Base-by-base conservation (phyloP, 92 coral and sea anemone species). In the Zoanthus sociatus region DNA sequence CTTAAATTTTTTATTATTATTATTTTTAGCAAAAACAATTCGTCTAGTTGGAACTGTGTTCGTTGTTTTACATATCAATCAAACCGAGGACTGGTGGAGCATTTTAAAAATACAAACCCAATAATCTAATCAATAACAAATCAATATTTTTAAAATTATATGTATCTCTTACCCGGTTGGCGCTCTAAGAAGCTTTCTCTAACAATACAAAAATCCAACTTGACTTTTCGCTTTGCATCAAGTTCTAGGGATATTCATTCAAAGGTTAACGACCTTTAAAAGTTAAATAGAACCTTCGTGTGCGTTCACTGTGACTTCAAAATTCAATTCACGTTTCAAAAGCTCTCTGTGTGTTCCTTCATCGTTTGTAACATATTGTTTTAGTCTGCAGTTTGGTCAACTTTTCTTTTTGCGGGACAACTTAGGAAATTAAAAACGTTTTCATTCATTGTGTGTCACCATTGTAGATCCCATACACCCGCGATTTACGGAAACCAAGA, bases 401-500 rank as follows among this genome's bases (percentile, higher is more conserved):
- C 10, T 8, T 31, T 76, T 9, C 37, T 51, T 47, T 74, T n/a
- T 1, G 16, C n/a, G 37, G 47, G 6, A 46, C 20, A 11, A 30
- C 82, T 21, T 54, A 9, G 63, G 47, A 8, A 51, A 21, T 77
- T 21, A 37, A 55, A 1, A 30, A 76, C 46, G 64, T 54, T 77
- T 30, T 51, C 20, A 32, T 4, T 2, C 42, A 37, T 37, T 37
- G 42, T 37, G 42, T 37, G 13, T 51, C n/a, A 33, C n/a, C 64
- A 26, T 17, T 54, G 42, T 77, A 9, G 64, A 50, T 50, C 20
- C n/a, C 42, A 14, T 50, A 26, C 79, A 21, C 31, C 79, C 58
- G 82, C 20, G 7, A 74, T 47, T 46, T 74, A 37, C 67, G 82
- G 68, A 54, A 77, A 77, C 82, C 67, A 30, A 5, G 15, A 14